Evolutionary conservation across 1,140 invertebrate genomes (phyloP).

Genomic region (Druon quercuslanigerum): DNA sequence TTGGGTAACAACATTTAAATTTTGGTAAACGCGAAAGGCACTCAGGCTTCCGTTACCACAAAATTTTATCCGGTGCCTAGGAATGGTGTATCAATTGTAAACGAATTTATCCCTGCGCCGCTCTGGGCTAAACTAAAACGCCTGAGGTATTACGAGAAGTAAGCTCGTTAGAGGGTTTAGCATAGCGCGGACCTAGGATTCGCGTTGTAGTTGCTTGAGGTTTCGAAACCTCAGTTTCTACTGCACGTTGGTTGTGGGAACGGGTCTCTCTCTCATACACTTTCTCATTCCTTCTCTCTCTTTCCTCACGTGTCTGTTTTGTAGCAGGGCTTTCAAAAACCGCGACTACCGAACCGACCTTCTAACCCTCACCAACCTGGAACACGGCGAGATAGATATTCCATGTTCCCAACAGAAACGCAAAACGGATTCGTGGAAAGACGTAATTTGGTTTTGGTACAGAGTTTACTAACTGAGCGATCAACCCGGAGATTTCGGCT

Average conservation of each 20-base stretch:
- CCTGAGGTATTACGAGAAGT: slow-evolving; percentile 69
- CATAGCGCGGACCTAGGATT: slow-evolving; percentile 56
- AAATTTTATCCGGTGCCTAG: slow-evolving; percentile 28
- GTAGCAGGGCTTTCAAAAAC: slow-evolving; percentile 68
- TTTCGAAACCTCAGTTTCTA: slow-evolving; percentile 70
- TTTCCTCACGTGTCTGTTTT: slow-evolving; percentile 63
- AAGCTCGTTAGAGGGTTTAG: slow-evolving; percentile 72
- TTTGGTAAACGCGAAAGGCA: slow-evolving; percentile 12
- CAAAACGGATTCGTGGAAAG: slow-evolving; percentile 51
- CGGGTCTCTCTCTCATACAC: slow-evolving; percentile 42
- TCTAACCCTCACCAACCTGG: slow-evolving; percentile 45
- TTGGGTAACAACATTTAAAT: not conserved
- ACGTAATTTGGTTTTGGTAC: slow-evolving; percentile 52
- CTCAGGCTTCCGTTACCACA: not conserved
- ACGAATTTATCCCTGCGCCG: slow-evolving; percentile 67
- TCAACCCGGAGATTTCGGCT: slow-evolving; percentile 49
- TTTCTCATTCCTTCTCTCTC: not conserved
- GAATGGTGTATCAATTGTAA: slow-evolving; percentile 67
- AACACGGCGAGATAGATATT: not conserved
- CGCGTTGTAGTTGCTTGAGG: slow-evolving; percentile 70
- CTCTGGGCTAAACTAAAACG: slow-evolving; percentile 67
- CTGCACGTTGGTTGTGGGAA: slow-evolving; percentile 67
- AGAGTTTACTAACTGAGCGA: slow-evolving; percentile 53
- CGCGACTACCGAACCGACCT: slow-evolving; percentile 52
- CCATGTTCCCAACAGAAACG: slow-evolving; percentile 44